Conservation (phyloP, 64 coral and sea anemone genomes). For the Montipora capricornis region DNA sequence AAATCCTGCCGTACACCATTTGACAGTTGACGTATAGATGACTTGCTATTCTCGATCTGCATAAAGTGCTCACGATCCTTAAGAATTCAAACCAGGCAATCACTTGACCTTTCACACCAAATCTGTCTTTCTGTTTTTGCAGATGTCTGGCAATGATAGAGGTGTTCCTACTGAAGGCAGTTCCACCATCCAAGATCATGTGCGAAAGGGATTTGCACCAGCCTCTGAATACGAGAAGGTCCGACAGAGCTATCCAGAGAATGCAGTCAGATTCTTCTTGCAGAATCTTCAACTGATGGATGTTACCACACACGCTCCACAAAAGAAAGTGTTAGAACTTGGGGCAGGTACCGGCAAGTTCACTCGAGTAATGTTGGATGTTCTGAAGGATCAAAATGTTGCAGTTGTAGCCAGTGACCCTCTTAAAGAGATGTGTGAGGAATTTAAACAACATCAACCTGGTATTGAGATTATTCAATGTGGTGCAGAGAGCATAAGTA, state of each 20-base stretch:
- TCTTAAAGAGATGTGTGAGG: constrained; percentile 20
- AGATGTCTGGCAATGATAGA: not conserved
- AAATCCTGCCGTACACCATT: no score
- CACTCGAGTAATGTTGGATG: constrained; percentile 44
- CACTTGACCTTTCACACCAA: no score
- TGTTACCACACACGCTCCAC: no score
- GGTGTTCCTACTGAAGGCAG: not conserved
- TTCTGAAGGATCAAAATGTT: constrained; percentile 14
- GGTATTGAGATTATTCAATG: constrained; percentile 51
- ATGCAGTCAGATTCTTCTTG: constrained; percentile 32
- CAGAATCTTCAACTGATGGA: constrained; percentile 17
- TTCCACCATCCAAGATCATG: not conserved
- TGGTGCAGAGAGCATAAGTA: constrained; percentile 46
- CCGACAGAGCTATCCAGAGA: constrained; percentile 4
- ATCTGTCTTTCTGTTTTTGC: no score
- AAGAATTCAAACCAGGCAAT: no score
- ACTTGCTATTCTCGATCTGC: no score
- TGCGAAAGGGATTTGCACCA: not conserved
- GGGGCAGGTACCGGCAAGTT: constrained; percentile 63
- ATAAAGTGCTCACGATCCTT: no score
- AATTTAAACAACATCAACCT: constrained; percentile 40
- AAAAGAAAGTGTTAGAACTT: constrained; percentile 44
- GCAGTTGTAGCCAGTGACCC: constrained; percentile 54
- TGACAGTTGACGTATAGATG: no score
- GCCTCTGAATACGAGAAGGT: constrained; percentile 39